A percentile compares a stretch with the other conserved stretches of the same genome.
Evolutionary conservation across 2,888 invertebrate species (phyloP).

Genomic region (Drosophila mercatorum): DNA sequence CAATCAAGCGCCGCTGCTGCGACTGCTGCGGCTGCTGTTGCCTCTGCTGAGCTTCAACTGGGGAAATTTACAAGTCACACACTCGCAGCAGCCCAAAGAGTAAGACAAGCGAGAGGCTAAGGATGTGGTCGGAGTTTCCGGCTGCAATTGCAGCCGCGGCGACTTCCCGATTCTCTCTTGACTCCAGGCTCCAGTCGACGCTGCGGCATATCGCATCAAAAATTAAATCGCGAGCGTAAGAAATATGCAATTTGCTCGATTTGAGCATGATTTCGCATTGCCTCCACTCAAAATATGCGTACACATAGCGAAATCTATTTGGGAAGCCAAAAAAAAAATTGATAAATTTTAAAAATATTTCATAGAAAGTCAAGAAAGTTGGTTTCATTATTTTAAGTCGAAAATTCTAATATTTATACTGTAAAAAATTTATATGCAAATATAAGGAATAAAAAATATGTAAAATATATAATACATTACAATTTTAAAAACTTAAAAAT

Average conservation of each 20-base stretch:
- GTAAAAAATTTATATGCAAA: too few species aligned
- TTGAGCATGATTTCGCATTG: constrained; percentile 68
- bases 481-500: too few species aligned
- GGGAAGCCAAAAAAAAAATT: neutral
- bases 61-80: constrained; percentile 78
- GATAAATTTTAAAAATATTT: neutral
- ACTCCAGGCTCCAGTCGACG: neutral
- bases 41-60: constrained; percentile 51
- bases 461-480: too few species aligned
- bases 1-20: constrained; percentile 72
- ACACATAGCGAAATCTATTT: constrained; percentile 29
- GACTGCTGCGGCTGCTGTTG: constrained; percentile 16
- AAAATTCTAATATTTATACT: too few species aligned
- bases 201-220: constrained; percentile 65
- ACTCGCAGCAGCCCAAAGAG: constrained; percentile 28
- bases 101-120: constrained; percentile 36
- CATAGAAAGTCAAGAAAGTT: too few species aligned
- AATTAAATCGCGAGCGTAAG: constrained; percentile 69
- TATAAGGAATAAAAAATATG: too few species aligned
- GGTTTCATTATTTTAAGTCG: too few species aligned
- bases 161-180: constrained; percentile 20
- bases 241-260: constrained; percentile 73
- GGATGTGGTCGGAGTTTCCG: constrained; percentile 35
- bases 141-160: constrained; percentile 15
- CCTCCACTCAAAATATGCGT: constrained; percentile 26